Conservation (phyloP, 1,140 invertebrate genomes). For the Bombus difficillimus region DNA sequence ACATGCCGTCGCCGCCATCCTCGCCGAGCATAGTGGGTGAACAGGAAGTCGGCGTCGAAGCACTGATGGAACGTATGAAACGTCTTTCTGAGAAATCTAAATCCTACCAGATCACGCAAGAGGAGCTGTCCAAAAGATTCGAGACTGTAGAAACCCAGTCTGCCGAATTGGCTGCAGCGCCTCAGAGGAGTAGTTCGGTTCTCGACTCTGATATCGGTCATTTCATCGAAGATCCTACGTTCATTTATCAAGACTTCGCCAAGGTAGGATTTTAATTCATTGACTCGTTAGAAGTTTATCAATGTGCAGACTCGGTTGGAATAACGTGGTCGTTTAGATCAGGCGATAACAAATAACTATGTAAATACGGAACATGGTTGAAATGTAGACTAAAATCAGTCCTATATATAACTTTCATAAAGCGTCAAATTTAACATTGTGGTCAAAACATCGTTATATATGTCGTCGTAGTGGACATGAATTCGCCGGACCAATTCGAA, state of each 20-base stretch:
- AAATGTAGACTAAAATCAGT: not conserved
- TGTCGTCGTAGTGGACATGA: not conserved
- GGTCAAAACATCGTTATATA: not conserved
- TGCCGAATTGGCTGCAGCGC: slow-evolving; percentile 86
- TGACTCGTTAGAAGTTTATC: too few relatives aligned
- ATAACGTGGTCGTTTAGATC: too few relatives aligned
- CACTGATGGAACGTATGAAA: slow-evolving; percentile 92
- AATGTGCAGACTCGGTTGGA: too few relatives aligned
- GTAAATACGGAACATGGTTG: too few relatives aligned
- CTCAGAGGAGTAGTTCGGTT: slow-evolving; percentile 77
- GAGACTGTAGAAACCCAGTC: slow-evolving; percentile 90
- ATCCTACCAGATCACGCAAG: slow-evolving; percentile 86
- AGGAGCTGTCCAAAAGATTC: slow-evolving; percentile 90
- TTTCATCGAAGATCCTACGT: slow-evolving; percentile 90
- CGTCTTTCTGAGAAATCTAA: slow-evolving; percentile 88
- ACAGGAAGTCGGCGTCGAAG: slow-evolving; percentile 87
- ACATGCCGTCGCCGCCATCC: slow-evolving; percentile 79
- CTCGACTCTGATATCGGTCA: slow-evolving; percentile 86
- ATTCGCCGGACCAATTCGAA: slow-evolving; percentile 35
- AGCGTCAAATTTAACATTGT: not conserved
- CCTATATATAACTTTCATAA: not conserved
- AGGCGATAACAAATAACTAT: too few relatives aligned
- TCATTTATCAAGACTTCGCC: slow-evolving; percentile 93
- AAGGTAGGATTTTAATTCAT: slow-evolving; percentile 80
- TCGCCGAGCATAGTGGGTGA: slow-evolving; percentile 82